Base-by-base conservation (phyloP, 2,797 vertebrate species). In the Ibycter americanus region DNA sequence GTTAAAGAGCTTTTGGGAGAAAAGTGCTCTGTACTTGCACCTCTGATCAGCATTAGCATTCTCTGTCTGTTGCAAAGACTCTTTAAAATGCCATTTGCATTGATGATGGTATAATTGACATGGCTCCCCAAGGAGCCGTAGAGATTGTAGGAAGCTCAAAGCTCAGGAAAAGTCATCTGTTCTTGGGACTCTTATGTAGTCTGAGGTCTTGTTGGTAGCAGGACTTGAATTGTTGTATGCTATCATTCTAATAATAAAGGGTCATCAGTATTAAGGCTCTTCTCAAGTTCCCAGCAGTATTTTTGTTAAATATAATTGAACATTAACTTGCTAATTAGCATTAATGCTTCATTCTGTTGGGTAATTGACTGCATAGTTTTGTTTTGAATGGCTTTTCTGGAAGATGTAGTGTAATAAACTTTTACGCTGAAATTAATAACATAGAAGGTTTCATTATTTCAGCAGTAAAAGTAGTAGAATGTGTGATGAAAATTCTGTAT, bases 51-150 rank as follows among this genome's bases (percentile, higher is more conserved):
- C 93, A 97, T 98, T 98, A 97, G 55, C 93, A 98, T 98, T 97
- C 97, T 70, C 32, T 66, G 85, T 40, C 90, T 90, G 54, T 92
- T 89, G 91, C 86, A 90, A 85, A 87, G 49, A 73, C 95, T 97
- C 97, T 97, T 98, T 98, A 98, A 98, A 98, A 97, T 97, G 91
- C 95, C 89, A 96, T 98, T 98, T 98, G 91, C 97, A 89, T 97
- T 98, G 97, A 98, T 83, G 92, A 96, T 97, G 77, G 66, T 92
- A 71, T 98, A 98, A 98, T 97, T 98, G 98, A 96, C 97, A 97
- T 96, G 95, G 96, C 91, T 98, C 97, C 96, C 95, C 9, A n/a
- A 93, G 97, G 97, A 98, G 86, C 95, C 76, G 72, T 86, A 93
- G 82, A 95, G 90, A 96, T 95, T 97, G 93, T 92, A 92, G 95